These are phyloP conservation scores for Drosophila sechellia DNA, from an alignment of 1,140 invertebrate species.

Conservation along the genomic window DNA sequence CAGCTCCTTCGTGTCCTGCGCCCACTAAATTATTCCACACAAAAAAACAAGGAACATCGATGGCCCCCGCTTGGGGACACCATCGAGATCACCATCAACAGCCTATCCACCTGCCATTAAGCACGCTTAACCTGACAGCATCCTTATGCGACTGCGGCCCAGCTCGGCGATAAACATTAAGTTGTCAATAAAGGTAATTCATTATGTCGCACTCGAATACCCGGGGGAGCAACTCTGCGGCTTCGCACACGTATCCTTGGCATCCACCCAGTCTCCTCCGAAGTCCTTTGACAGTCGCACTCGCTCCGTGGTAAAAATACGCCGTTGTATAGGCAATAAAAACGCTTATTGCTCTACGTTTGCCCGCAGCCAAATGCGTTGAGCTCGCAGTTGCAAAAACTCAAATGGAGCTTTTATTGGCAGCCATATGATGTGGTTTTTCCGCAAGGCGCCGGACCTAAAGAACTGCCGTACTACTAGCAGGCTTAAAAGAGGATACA, in stretches of 20 bases:
- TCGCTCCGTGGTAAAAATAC: slow-evolving; percentile 70
- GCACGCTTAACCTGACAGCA: slow-evolving; percentile 46
- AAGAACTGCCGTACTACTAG: no score
- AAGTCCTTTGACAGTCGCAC: slow-evolving; percentile 56
- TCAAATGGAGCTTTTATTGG: slow-evolving; percentile 28
- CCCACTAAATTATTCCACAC: slow-evolving; percentile 74
- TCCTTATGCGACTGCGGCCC: slow-evolving; percentile 25
- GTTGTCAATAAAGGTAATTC: slow-evolving; percentile 84
- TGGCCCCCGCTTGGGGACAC: slow-evolving; percentile 66
- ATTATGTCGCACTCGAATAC: slow-evolving; percentile 82
- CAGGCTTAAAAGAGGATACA: no score
- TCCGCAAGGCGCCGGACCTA: no score
- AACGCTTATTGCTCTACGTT: slow-evolving; percentile 69
- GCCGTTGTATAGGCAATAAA: slow-evolving; percentile 69
- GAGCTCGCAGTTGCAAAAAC: slow-evolving; percentile 24
- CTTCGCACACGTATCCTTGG: slow-evolving; percentile 1
- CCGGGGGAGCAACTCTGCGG: slow-evolving; percentile 37
- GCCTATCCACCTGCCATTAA: slow-evolving; percentile 79
- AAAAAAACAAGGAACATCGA: slow-evolving; percentile 15
- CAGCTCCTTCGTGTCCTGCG: slow-evolving; percentile 26
- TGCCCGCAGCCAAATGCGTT: slow-evolving; percentile 44
- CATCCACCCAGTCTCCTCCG: slow-evolving; percentile 28
- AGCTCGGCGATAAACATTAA: slow-evolving; percentile 83
- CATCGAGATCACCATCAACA: slow-evolving; percentile 63
- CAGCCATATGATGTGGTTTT: slow-evolving; percentile 29